These are phyloP conservation scores for Sesia apiformis DNA, from an alignment of 2,888 invertebrate species.

Conservation along the genomic window DNA sequence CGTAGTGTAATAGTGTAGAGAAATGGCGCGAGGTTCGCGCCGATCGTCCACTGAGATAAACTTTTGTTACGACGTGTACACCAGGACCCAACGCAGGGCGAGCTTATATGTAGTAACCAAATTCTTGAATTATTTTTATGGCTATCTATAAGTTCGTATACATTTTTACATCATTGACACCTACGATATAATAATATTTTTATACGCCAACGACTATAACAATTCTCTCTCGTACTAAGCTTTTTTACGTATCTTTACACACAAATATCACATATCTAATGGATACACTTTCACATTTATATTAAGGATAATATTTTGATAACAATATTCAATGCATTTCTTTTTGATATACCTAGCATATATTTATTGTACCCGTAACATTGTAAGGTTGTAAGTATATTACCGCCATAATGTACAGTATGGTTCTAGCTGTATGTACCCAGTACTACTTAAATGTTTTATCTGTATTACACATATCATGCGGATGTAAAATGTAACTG, in stretches of 20 bases:
- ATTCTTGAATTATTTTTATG: conserved; percentile 41
- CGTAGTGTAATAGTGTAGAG: no score
- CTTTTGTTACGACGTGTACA: background rate
- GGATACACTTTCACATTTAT: conserved; percentile 52
- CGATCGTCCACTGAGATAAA: background rate
- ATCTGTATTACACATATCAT: conserved; percentile 70
- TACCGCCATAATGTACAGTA: conserved; percentile 62
- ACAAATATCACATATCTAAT: conserved; percentile 69
- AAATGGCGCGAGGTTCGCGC: no score
- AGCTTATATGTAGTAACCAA: conserved; percentile 34
- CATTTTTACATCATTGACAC: conserved; percentile 33
- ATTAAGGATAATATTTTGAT: conserved; percentile 69
- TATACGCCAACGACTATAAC: conserved; percentile 46
- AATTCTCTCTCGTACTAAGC: conserved; percentile 43
- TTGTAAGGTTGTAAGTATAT: conserved; percentile 56
- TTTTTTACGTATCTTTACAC: conserved; percentile 54
- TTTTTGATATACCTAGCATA: conserved; percentile 61
- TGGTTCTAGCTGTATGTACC: conserved; percentile 60
- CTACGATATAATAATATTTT: conserved; percentile 55
- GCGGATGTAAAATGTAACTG: conserved; percentile 52
- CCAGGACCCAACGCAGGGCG: conserved; percentile 16
- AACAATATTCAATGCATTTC: conserved; percentile 67
- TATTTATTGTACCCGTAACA: conserved; percentile 42
- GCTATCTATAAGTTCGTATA: conserved; percentile 31
- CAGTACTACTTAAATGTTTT: conserved; percentile 52